Conservation (phyloP, 2,113 vertebrate genomes). For the Irena cyanogastra region DNA sequence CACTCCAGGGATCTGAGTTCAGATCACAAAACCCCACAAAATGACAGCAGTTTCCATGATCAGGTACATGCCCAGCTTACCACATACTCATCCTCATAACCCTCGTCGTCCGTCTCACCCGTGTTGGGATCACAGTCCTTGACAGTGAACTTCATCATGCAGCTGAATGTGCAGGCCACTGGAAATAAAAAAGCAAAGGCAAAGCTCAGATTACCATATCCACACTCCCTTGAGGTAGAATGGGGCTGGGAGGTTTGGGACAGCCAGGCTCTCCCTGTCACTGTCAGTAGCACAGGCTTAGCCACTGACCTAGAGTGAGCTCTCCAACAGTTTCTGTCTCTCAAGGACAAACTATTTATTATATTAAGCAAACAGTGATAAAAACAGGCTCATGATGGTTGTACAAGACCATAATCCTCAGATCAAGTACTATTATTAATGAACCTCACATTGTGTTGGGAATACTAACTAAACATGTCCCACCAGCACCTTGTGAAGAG, state of each 20-base stretch:
- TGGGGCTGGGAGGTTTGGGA: neutral
- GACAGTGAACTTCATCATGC: constrained; percentile 82
- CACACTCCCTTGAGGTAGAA: neutral
- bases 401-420: neutral
- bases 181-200: neutral
- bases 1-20: neutral
- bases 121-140: constrained; percentile 82
- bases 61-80: constrained; percentile 30
- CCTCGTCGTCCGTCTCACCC: constrained; percentile 74
- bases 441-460: neutral
- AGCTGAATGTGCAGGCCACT: constrained; percentile 83
- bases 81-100: constrained; percentile 83
- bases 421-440: neutral
- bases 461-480: neutral
- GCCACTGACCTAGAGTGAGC: neutral
- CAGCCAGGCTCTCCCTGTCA: neutral
- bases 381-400: neutral
- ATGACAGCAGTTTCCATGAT: neutral
- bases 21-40: neutral
- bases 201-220: neutral
- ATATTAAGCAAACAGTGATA: neutral
- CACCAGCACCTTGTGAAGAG: neutral
- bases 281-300: neutral
- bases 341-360: neutral
- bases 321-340: neutral